A percentile compares a stretch with the other conserved stretches of the same genome.
These are phyloP conservation scores for Microctonus aethiopoides DNA, from an alignment of 2,888 invertebrate species.

Conservation along the genomic window DNA sequence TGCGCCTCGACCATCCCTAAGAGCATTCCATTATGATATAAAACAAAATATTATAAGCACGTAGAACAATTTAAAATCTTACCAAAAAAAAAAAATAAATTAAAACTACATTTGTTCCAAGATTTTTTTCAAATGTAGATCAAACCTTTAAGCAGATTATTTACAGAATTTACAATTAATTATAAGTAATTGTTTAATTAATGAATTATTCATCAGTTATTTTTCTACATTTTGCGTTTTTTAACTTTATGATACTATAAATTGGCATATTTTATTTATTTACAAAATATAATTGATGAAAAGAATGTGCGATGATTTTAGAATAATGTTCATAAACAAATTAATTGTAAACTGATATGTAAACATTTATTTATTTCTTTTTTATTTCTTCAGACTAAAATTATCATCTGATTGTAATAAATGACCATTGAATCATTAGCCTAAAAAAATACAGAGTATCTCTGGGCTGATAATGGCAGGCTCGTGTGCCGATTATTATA, in stretches of 20 bases:
- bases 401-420: neutral
- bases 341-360: conserved; percentile 30
- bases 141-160: neutral
- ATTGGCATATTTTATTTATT: conserved; percentile 15
- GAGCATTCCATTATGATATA: conserved; percentile 38
- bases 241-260: conserved; percentile 25
- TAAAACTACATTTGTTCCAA: neutral
- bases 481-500: conserved; percentile 39
- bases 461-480: conserved; percentile 27
- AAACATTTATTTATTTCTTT: conserved; percentile 2
- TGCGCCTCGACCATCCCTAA: conserved; percentile 33
- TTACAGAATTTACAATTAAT: neutral
- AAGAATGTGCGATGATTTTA: neutral
- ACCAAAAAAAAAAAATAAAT: neutral
- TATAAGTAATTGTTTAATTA: no score
- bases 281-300: neutral
- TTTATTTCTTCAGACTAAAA: neutral
- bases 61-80: conserved; percentile 26
- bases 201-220: conserved; percentile 31
- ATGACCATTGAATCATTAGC: conserved; percentile 4
- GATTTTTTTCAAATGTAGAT: neutral
- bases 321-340: conserved; percentile 27
- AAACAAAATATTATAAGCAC: conserved; percentile 20
- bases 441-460: conserved; percentile 26
- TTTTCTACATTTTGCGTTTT: conserved; percentile 15